Evolutionary conservation across 2,888 invertebrate genomes (phyloP), one percentile per base, ranked within the genome.

Genomic region (Epirrita christyi): DNA sequence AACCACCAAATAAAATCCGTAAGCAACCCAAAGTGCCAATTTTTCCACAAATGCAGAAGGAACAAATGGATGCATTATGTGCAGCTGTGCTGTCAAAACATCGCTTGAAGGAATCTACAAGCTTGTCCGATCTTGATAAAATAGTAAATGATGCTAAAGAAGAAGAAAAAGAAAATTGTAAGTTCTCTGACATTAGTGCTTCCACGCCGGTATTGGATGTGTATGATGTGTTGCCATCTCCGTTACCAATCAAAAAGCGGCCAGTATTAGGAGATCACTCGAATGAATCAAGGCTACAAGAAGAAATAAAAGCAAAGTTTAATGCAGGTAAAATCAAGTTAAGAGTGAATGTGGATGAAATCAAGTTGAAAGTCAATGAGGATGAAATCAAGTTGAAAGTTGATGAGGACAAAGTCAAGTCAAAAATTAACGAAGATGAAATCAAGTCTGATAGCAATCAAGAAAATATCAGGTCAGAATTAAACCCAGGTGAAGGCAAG

Each of bases 61-160:
- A 68, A 37, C 74, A 78, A 66, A 78, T 81, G 70, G 67, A 72
- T 32, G 59, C 57, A 40, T 54, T 81, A 32, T 70, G 70, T 42
- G 47, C 65, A 56, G 74, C 65, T 29, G 75, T 79, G 2, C 53
- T 76, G 11, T 53, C 44, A 2, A 74, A 68, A 51, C 59, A 62
- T 4, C 64, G 68, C 10, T 66, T 66, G 34, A 64, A 46, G 27
- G 74, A 73, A 53, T 63, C 65, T 0, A 68, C 72, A 8, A 73
- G 72, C 42, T 62, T 75, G 14, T 66, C 70, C 29, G 72, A 80
- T 55, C 37, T 80, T 0, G 70, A 77, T 50, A 67, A 71, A 27
- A 57, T 80, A 9, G 34, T 72, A 21, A 68, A 55, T n/a, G 51
- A 59, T n/a, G 57, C 61, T 9, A 55, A 54, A 37, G 32, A 21